Conservation (phyloP, 2,797 vertebrate species). For the Mus caroli region DNA sequence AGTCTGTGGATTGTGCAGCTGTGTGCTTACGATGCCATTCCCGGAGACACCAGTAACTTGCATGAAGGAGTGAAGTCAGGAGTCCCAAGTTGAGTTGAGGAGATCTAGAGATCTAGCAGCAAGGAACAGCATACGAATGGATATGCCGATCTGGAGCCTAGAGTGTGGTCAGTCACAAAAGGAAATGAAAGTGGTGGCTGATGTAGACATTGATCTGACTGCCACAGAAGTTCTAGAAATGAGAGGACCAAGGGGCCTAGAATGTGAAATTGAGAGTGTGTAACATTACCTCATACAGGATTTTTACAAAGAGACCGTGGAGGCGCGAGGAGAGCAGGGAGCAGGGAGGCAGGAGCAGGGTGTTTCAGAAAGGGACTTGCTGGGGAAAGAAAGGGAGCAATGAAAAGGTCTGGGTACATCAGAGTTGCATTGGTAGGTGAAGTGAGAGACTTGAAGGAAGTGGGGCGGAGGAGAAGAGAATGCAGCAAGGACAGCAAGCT, state of each 20-base stretch:
- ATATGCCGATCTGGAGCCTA: neutral
- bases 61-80: neutral
- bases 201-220: neutral
- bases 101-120: neutral
- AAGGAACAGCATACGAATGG: neutral
- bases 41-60: neutral
- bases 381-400: neutral
- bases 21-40: no score
- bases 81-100: neutral
- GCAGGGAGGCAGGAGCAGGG: neutral
- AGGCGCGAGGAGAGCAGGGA: neutral
- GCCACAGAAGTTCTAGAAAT: slow-evolving; percentile 1
- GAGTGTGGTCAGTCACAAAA: neutral
- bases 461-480: neutral
- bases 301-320: neutral
- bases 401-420: neutral
- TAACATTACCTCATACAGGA: neutral
- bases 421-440: neutral
- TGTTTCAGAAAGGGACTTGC: neutral
- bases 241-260: neutral
- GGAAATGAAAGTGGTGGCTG: neutral
- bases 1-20: neutral
- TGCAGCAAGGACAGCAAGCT: neutral
- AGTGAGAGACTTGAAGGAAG: neutral
- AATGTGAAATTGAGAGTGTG: slow-evolving; percentile 2